Percentiles rank a stretch among this genome's conserved stretches.
Conservation (phyloP, 2,888 invertebrate species). For the Panopea generosa region DNA sequence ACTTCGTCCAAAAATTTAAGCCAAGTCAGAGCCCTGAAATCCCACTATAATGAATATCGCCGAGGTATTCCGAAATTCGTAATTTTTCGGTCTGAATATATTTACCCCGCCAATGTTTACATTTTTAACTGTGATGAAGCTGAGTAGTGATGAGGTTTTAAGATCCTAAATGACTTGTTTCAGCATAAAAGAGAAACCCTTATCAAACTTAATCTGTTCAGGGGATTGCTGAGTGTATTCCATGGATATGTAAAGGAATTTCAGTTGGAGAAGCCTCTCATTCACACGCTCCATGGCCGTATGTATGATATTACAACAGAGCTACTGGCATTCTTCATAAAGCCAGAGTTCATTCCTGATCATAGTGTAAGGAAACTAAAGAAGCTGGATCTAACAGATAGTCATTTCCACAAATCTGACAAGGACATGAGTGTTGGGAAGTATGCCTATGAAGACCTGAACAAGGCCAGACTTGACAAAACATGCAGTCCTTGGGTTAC, state of each 20-base stretch:
- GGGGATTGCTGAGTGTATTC: constrained; percentile 24
- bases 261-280: constrained; percentile 22
- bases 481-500: constrained; percentile 24
- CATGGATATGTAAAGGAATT: constrained; percentile 18
- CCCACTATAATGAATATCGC: too few relatives aligned
- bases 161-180: constrained; percentile 18
- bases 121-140: too few relatives aligned
- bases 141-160: background rate
- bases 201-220: constrained; percentile 9
- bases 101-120: too few relatives aligned
- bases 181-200: constrained; percentile 8
- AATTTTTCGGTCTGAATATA: too few relatives aligned
- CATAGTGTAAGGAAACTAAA: constrained; percentile 12
- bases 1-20: too few relatives aligned
- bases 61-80: too few relatives aligned
- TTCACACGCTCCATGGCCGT: constrained; percentile 29
- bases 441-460: constrained; percentile 28
- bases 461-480: constrained; percentile 31
- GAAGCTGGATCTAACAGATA: constrained; percentile 30
- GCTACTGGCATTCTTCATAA: constrained; percentile 22
- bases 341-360: constrained; percentile 20
- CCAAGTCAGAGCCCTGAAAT: too few relatives aligned
- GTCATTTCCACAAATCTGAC: too few relatives aligned
- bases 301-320: constrained; percentile 27
- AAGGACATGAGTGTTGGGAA: constrained; percentile 39